Conservation (phyloP, 2,888 invertebrate genomes). For the Leptarthrus brevirostris region DNA sequence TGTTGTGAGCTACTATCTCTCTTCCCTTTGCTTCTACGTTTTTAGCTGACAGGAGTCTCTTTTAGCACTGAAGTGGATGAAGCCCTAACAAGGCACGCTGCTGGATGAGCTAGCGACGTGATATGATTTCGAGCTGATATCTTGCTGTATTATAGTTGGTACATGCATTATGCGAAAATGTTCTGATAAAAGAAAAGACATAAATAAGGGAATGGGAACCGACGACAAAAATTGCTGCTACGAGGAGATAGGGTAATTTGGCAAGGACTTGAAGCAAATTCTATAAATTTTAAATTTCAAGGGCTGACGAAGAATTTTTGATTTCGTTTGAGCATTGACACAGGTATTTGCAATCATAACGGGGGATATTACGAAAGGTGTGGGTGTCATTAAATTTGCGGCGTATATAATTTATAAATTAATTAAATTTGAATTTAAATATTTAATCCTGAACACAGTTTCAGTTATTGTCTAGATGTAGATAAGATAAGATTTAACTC, state of each 20-base stretch:
- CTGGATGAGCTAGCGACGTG: not conserved
- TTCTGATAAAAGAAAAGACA: slow-evolving; percentile 27
- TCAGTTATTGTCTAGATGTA: too few species aligned
- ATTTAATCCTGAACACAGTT: too few species aligned
- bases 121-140: slow-evolving; percentile 37
- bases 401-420: too few species aligned
- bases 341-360: too few species aligned
- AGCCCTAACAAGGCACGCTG: slow-evolving; percentile 22
- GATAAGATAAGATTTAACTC: too few species aligned
- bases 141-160: slow-evolving; percentile 21
- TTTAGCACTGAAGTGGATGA: not conserved
- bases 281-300: slow-evolving; percentile 35
- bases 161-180: slow-evolving; percentile 37
- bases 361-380: too few species aligned
- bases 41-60: slow-evolving; percentile 1
- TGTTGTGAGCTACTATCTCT: slow-evolving; percentile 37
- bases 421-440: too few species aligned
- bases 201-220: not conserved
- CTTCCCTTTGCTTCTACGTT: not conserved
- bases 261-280: not conserved
- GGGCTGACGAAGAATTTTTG: too few species aligned
- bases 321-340: too few species aligned
- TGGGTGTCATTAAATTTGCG: too few species aligned
- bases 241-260: not conserved
- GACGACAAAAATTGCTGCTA: slow-evolving; percentile 5